phyloP scores from a whole-genome alignment of 1,140 invertebrate species.

The Zaprionus lachaisei region DNA sequence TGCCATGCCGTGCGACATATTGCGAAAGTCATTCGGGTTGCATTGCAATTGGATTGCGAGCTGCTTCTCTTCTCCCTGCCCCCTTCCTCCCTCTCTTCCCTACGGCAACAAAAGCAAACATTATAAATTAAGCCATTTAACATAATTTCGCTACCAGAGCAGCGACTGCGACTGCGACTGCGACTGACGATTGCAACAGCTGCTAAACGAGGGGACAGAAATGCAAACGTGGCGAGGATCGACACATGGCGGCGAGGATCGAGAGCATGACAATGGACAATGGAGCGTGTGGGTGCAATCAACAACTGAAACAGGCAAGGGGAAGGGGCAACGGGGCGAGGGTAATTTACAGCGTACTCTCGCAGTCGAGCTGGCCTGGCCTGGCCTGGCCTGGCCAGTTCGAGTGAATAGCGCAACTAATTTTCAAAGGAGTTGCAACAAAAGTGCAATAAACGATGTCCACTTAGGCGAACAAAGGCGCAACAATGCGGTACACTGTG shows the following conservation, averaged over 20 bases:
- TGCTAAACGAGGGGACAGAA: slow-evolving; percentile 74
- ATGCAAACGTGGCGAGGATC: slow-evolving; percentile 34
- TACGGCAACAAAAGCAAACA: slow-evolving; percentile 58
- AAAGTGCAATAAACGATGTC: slow-evolving; percentile 81
- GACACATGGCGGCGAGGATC: slow-evolving; percentile 36
- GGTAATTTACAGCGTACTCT: slow-evolving; percentile 69
- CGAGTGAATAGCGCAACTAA: slow-evolving; percentile 77
- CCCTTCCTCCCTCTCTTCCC: background rate
- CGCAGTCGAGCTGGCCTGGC: slow-evolving; percentile 18
- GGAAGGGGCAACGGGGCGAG: slow-evolving; percentile 10
- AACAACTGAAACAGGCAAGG: slow-evolving; percentile 49
- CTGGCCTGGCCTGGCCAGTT: slow-evolving; percentile 11
- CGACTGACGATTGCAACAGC: slow-evolving; percentile 56
- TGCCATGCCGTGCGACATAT: slow-evolving; percentile 46
- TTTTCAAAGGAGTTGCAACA: slow-evolving; percentile 76
- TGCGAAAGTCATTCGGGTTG: slow-evolving; percentile 44
- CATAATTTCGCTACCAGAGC: slow-evolving; percentile 75
- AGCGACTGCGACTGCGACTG: background rate
- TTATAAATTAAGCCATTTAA: slow-evolving; percentile 82
- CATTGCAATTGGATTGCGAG: slow-evolving; percentile 59
- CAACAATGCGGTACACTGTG: slow-evolving; percentile 41
- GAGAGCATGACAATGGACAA: slow-evolving; percentile 38
- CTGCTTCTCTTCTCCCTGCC: slow-evolving; percentile 12
- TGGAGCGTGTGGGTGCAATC: slow-evolving; percentile 77
- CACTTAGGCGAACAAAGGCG: slow-evolving; percentile 71